Percentiles rank a stretch among this genome's conserved stretches.
phyloP scores from a whole-genome alignment of 2,888 invertebrate species.

The Venustoraphidia nigricollis region DNA sequence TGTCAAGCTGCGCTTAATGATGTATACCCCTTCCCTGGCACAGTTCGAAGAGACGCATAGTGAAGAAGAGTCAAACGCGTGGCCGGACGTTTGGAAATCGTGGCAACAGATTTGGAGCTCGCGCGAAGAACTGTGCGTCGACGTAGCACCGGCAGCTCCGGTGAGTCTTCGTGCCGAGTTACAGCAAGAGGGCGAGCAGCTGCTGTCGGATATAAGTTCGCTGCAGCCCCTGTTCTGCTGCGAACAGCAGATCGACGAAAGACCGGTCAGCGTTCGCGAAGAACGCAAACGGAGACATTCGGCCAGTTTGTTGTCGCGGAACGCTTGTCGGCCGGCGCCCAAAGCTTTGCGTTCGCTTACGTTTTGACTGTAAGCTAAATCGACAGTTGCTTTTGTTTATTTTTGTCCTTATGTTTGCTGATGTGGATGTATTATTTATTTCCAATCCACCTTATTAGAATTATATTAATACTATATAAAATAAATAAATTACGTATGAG shows the following conservation, averaged over 20 bases:
- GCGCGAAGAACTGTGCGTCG: slow-evolving; percentile 24
- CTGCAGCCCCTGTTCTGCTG: slow-evolving; percentile 35
- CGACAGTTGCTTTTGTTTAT: no score
- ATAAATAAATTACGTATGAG: no score
- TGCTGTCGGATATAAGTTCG: slow-evolving; percentile 41
- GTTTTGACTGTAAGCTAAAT: background rate
- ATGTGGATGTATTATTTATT: no score
- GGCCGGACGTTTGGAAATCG: slow-evolving; percentile 7
- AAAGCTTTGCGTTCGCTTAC: slow-evolving; percentile 5
- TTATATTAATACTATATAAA: no score
- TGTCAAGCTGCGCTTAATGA: slow-evolving; percentile 22
- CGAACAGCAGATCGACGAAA: slow-evolving; percentile 16
- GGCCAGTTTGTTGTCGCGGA: slow-evolving; percentile 18
- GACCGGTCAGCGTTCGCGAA: slow-evolving; percentile 17
- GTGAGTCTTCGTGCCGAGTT: slow-evolving; percentile 31
- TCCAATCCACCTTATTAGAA: no score
- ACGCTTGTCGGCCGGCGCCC: slow-evolving; percentile 3
- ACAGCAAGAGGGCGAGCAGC: slow-evolving; percentile 43
- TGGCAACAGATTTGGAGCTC: slow-evolving; percentile 23
- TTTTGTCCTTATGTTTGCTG: no score
- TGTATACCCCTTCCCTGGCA: slow-evolving; percentile 22
- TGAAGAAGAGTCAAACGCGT: slow-evolving; percentile 20
- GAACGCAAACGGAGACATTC: slow-evolving; percentile 45
- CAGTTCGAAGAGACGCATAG: slow-evolving; percentile 12
- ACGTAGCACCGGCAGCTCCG: slow-evolving; percentile 13